These are phyloP conservation scores for Oligia strigilis DNA, from an alignment of 2,888 invertebrate species.

Conservation along the genomic window DNA sequence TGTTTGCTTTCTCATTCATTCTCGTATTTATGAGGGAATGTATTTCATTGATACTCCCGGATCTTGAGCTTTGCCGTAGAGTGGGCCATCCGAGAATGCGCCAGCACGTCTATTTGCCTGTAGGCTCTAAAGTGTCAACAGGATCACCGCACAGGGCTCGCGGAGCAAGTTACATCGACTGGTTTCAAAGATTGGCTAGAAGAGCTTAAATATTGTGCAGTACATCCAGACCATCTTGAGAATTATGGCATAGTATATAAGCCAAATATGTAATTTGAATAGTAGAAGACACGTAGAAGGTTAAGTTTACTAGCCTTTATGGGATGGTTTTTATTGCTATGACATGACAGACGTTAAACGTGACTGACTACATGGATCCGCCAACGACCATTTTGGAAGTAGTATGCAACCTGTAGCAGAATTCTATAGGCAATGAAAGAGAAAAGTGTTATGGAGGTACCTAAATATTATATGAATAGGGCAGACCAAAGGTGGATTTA, in stretches of 20 bases:
- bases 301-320: constrained; percentile 4
- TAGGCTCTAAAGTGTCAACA: constrained; percentile 28
- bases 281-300: too few relatives aligned
- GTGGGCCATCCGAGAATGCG: constrained; percentile 9
- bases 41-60: neutral
- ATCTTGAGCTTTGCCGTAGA: neutral
- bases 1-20: neutral
- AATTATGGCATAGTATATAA: neutral
- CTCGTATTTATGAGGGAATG: neutral
- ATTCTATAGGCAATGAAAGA: neutral
- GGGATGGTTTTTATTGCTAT: constrained; percentile 2
- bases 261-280: constrained; percentile 1
- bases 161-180: constrained; percentile 6
- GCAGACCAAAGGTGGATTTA: neutral
- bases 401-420: neutral
- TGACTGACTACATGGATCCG: neutral
- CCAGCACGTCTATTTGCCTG: neutral
- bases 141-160: constrained; percentile 21
- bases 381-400: constrained; percentile 13
- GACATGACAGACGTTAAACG: neutral
- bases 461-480: too few relatives aligned
- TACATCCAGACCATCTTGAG: neutral
- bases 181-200: neutral
- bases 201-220: neutral
- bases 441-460: neutral